phyloP scores from a whole-genome alignment of 2,113 vertebrate species.

The Peromyscus polionotus region DNA sequence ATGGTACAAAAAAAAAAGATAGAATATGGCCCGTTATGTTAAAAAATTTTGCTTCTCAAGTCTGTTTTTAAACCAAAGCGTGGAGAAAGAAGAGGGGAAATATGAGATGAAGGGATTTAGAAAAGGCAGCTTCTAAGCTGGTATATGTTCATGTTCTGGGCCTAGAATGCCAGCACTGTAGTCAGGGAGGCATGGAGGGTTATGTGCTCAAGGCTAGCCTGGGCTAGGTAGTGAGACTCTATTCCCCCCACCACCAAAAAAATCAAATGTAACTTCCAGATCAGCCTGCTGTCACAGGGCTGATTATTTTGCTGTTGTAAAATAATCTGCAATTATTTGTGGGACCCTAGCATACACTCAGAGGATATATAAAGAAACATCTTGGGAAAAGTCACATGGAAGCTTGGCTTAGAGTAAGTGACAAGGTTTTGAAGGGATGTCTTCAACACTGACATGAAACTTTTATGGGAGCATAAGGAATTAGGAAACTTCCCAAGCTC shows the following conservation, averaged over 20 bases:
- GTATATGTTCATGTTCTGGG: neutral
- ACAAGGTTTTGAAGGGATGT: neutral
- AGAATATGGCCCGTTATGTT: neutral
- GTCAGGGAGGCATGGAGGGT: neutral
- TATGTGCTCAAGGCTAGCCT: neutral
- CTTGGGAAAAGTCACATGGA: neutral
- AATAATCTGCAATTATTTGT: neutral
- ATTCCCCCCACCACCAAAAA: accelerated
- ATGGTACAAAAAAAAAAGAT: neutral
- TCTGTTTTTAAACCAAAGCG: neutral
- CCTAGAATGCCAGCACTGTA: neutral
- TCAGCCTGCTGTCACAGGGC: neutral
- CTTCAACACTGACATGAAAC: accelerated
- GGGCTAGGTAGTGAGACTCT: neutral
- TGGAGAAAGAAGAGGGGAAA: neutral
- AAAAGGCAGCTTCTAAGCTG: neutral
- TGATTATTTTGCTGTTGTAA: neutral
- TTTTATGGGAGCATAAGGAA: neutral
- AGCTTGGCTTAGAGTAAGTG: neutral
- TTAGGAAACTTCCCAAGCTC: neutral
- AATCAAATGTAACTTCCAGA: neutral
- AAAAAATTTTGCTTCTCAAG: neutral
- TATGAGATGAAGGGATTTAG: neutral
- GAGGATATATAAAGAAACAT: neutral
- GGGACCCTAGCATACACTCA: neutral